phyloP scores from a whole-genome alignment of 2,888 invertebrate species.

The Chymomyza procnemis region DNA sequence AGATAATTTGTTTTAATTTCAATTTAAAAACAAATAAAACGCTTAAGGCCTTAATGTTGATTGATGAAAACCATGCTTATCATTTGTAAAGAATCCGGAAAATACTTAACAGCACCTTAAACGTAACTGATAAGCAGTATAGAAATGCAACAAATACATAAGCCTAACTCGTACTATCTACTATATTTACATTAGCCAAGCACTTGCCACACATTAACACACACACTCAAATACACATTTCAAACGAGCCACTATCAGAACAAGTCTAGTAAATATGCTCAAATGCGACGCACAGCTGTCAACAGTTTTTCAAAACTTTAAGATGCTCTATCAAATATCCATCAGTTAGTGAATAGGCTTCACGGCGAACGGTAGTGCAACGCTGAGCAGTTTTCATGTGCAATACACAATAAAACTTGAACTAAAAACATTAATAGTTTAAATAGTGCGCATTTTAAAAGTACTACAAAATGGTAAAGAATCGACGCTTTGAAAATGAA shows the following conservation, averaged over 20 bases:
- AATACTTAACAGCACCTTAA: neutral
- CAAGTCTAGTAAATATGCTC: neutral
- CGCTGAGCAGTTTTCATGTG: slow-evolving; percentile 22
- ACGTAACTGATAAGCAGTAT: neutral
- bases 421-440: neutral
- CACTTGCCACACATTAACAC: slow-evolving; percentile 18
- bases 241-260: too few species aligned
- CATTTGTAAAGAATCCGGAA: neutral
- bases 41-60: neutral
- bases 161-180: neutral
- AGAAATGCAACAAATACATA: neutral
- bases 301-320: slow-evolving; percentile 18
- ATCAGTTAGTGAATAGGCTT: slow-evolving; percentile 68
- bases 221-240: neutral
- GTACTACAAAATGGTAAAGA: slow-evolving; percentile 65
- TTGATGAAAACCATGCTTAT: neutral
- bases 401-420: neutral
- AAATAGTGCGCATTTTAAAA: neutral
- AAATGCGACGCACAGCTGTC: slow-evolving; percentile 4
- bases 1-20: neutral
- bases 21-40: neutral
- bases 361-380: slow-evolving; percentile 44
- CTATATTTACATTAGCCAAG: slow-evolving; percentile 8
- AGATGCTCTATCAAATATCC: slow-evolving; percentile 41
- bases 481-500: slow-evolving; percentile 71